Evolutionary conservation across 2,113 vertebrate species (phyloP), one percentile per base, ranked within the genome.

Genomic region (Chaetura pelagica): DNA sequence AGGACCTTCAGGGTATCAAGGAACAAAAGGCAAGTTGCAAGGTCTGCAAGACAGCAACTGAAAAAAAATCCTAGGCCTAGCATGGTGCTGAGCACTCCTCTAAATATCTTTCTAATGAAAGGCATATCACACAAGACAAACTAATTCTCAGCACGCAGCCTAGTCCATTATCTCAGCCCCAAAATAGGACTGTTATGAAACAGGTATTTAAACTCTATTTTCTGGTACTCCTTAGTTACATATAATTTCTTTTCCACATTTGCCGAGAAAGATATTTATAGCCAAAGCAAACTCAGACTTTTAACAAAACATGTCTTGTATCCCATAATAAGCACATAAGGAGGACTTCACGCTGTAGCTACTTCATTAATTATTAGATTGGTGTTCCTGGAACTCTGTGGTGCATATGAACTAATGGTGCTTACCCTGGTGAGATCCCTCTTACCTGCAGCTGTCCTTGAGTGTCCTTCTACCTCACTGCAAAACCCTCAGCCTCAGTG

Each of bases 171-270:
- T 35, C 44, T 77, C 34, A n/a, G 6, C 79, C 82, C 21, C 44
- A 57, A 90, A 95, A 75, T 61, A 84, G 85, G 61, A 32, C 63
- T 40, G 46, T 71, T 90, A 83, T 10, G 34, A 96, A 96, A 90
- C 59, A 87, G 42, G 46, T 67, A 94, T 91, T 94, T 90, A 90
- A 90, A 93, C 21, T 76, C 61, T 88, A 27, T 67, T 94, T 95
- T 78, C 57, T 91, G 24, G 84, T 87, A 61, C 83, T 94, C 63
- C 30, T 69, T 93, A 29, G 54, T 91, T 87, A 93, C 66, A 76
- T 42, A 61, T 74, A 76, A 95, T 95, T 95, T 58, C 49, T 84
- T 85, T 86, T 22, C 82, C 51, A 80, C 55, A 55, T 71, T 90
- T 80, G 26, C 76, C 1, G 1, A 78, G 8, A 6, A 84, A 72